Conservation (phyloP, 1,140 invertebrate species). For the Neodiprion virginianus region DNA sequence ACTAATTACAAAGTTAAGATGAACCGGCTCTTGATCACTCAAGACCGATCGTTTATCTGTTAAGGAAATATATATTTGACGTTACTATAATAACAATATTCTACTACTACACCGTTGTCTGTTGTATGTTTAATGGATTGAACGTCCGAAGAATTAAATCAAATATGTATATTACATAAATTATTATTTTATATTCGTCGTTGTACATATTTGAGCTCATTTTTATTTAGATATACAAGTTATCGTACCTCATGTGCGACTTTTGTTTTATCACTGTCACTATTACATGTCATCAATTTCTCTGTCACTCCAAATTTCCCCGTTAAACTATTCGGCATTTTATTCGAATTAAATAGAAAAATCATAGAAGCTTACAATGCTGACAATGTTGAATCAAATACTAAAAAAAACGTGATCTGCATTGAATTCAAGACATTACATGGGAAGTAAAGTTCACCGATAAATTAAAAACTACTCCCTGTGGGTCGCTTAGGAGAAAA, state of each 20-base stretch:
- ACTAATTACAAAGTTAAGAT: slow-evolving; percentile 39
- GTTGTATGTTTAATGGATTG: slow-evolving; percentile 49
- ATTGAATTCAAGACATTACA: too few species aligned
- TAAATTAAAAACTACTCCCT: too few species aligned
- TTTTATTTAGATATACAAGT: slow-evolving; percentile 47
- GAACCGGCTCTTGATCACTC: slow-evolving; percentile 32
- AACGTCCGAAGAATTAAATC: slow-evolving; percentile 46
- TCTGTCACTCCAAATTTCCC: too few species aligned
- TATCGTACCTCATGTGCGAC: slow-evolving; percentile 34
- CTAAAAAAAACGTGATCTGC: too few species aligned
- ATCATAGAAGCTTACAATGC: too few species aligned
- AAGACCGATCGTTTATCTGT: slow-evolving; percentile 38
- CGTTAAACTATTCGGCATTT: too few species aligned
- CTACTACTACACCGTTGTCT: slow-evolving; percentile 56
- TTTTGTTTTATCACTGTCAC: neutral
- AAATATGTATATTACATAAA: slow-evolving; percentile 53
- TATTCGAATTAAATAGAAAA: too few species aligned
- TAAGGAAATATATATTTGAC: slow-evolving; percentile 47
- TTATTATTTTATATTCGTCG: slow-evolving; percentile 56
- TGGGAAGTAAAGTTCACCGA: too few species aligned
- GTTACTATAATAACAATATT: slow-evolving; percentile 57
- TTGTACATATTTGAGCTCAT: slow-evolving; percentile 54
- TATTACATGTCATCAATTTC: too few species aligned
- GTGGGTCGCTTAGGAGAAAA: neutral
- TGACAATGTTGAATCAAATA: too few species aligned